phyloP scores from a whole-genome alignment of 2,888 invertebrate species.

The Drosophila neotestacea region DNA sequence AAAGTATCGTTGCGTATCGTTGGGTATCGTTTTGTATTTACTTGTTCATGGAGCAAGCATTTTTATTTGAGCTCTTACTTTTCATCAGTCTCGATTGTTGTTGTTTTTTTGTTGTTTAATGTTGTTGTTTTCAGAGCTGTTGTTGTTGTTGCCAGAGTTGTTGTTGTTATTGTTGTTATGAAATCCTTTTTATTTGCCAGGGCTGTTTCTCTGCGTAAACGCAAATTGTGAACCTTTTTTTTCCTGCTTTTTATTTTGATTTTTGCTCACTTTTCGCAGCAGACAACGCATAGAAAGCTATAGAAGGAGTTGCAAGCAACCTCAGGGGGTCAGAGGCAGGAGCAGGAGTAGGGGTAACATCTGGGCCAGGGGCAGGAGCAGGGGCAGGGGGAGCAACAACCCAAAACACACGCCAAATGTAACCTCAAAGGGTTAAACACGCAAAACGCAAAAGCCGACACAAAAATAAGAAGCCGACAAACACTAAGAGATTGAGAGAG shows the following conservation, averaged over 20 bases:
- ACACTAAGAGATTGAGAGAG: conserved; percentile 7
- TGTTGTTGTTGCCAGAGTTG: neutral
- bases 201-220: conserved; percentile 76
- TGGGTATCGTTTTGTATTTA: conserved; percentile 41
- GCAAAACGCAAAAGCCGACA: conserved; percentile 80
- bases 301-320: conserved; percentile 27
- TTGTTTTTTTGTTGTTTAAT: conserved; percentile 12
- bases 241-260: conserved; percentile 22
- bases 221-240: conserved; percentile 73
- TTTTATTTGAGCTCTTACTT: conserved; percentile 78
- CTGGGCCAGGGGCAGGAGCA: neutral
- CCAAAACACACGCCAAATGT: conserved; percentile 79
- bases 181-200: conserved; percentile 76
- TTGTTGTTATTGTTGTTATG: conserved; percentile 53
- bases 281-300: conserved; percentile 48
- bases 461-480: conserved; percentile 50
- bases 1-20: conserved; percentile 13
- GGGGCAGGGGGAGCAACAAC: conserved; percentile 18
- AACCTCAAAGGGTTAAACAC: conserved; percentile 82
- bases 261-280: conserved; percentile 62
- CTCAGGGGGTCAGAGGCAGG: conserved; percentile 2
- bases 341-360: neutral
- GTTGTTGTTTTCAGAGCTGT: conserved; percentile 17
- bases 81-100: conserved; percentile 65
- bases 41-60: conserved; percentile 48